These are phyloP conservation scores for Puffinus mauretanicus DNA, from an alignment of 2,113 vertebrate species.

Conservation along the genomic window DNA sequence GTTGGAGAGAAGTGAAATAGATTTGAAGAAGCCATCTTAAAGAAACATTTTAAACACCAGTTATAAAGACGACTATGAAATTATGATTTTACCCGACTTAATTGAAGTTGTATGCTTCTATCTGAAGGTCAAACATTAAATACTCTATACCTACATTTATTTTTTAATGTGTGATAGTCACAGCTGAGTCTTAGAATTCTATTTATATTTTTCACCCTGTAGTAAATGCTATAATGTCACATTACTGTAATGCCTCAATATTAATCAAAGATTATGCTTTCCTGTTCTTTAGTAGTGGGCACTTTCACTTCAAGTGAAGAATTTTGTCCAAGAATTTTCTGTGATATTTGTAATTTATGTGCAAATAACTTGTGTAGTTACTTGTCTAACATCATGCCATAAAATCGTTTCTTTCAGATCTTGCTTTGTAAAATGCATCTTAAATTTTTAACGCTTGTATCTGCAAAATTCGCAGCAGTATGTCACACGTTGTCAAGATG, in stretches of 20 bases:
- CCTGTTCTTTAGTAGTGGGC: neutral
- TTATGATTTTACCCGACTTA: neutral
- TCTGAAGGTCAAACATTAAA: neutral
- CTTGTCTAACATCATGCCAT: neutral
- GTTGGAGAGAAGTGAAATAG: neutral
- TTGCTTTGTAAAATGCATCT: neutral
- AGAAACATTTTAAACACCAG: neutral
- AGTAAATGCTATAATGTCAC: neutral
- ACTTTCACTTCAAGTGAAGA: neutral
- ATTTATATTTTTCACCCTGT: neutral
- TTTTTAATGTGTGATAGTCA: neutral
- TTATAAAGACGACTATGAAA: neutral
- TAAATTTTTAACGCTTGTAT: neutral
- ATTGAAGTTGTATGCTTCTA: neutral
- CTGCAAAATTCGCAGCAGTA: neutral
- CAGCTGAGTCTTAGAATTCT: neutral
- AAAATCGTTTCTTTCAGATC: neutral
- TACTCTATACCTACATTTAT: neutral
- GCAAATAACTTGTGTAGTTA: neutral
- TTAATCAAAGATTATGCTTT: neutral
- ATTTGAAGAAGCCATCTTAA: constrained; percentile 5
- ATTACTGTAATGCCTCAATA: neutral
- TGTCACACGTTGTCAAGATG: neutral
- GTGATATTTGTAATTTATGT: neutral
- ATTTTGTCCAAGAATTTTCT: neutral